phyloP scores from a whole-genome alignment of 2,797 vertebrate species.

The Sebastes kiyomatsui region DNA sequence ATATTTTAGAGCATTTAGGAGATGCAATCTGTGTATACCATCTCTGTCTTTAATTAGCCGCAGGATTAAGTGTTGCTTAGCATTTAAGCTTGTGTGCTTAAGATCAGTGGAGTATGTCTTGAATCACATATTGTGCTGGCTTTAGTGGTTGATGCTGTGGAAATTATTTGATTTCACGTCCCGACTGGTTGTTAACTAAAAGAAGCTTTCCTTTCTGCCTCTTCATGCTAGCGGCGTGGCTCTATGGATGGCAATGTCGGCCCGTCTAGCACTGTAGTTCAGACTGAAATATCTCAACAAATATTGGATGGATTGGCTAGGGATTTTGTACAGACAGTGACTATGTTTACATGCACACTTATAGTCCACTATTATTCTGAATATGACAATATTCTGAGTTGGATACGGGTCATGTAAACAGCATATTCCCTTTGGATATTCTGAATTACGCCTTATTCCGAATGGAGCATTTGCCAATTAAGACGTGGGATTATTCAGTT shows the following conservation, averaged over 20 bases:
- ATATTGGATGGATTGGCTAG: no score
- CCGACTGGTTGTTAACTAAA: neutral
- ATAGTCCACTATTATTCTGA: no score
- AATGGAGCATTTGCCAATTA: neutral
- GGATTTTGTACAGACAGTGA: neutral
- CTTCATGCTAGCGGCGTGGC: neutral
- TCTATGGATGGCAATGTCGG: neutral
- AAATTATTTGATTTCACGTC: conserved; percentile 22
- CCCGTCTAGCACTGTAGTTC: neutral
- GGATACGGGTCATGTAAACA: neutral
- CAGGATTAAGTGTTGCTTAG: conserved; percentile 45
- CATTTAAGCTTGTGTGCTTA: conserved; percentile 37
- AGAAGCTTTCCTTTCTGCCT: neutral
- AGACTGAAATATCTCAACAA: neutral
- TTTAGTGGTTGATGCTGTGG: neutral
- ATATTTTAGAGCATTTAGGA: conserved; percentile 41
- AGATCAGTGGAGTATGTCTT: conserved; percentile 17
- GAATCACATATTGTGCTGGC: conserved; percentile 27
- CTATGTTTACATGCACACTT: no score
- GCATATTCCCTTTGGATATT: neutral
- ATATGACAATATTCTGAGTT: neutral
- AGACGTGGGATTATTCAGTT: neutral
- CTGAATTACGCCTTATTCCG: neutral
- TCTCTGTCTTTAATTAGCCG: conserved; percentile 49
- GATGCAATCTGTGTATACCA: conserved; percentile 26